A percentile compares a stretch with the other conserved stretches of the same genome.
Conservation (phyloP, 1,140 invertebrate genomes). For the Ruditapes philippinarum region DNA sequence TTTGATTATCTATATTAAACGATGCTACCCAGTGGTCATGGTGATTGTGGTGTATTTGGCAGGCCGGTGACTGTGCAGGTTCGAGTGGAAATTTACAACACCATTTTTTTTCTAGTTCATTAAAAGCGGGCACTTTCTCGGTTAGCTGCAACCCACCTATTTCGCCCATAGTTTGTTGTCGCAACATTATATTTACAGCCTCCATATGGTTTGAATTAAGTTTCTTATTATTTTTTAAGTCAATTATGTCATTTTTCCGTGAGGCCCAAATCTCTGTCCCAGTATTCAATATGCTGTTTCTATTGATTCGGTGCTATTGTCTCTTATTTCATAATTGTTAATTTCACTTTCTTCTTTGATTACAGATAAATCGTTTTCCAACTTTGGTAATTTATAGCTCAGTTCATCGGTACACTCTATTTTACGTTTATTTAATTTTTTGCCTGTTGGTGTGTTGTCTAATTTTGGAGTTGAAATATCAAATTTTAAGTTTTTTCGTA, state of each 20-base stretch:
- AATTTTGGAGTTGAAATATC: no score
- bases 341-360: background rate
- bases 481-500: no score
- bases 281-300: background rate
- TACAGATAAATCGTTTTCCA: background rate
- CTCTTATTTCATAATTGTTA: background rate
- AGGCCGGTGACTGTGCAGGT: background rate
- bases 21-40: conserved; percentile 13
- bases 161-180: background rate
- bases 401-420: background rate
- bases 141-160: background rate
- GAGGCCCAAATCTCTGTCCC: background rate
- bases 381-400: background rate
- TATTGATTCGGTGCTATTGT: background rate
- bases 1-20: background rate
- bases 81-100: background rate
- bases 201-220: background rate
- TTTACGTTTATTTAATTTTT: background rate
- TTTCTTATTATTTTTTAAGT: background rate
- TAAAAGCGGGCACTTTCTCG: background rate
- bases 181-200: background rate
- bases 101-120: background rate
- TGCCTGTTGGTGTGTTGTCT: background rate
- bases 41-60: background rate
- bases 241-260: background rate